These are phyloP conservation scores for Ypsolopha scabrella DNA, from an alignment of 2,888 invertebrate species.

Conservation along the genomic window DNA sequence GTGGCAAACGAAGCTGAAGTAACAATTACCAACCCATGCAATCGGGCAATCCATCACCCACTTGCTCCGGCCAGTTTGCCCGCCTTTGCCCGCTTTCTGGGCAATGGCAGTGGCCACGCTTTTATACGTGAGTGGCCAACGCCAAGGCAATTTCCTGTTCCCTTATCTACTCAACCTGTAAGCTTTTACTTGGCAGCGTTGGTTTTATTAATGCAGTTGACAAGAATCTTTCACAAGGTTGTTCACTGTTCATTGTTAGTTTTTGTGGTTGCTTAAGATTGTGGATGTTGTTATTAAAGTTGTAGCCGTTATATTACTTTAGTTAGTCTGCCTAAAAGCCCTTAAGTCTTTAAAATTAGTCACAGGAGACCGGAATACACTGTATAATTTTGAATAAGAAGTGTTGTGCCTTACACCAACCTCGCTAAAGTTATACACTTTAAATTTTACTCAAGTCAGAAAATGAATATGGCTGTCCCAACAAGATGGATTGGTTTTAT, in stretches of 20 bases:
- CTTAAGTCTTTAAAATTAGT: too few relatives aligned
- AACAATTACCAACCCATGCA: constrained; percentile 67
- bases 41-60: constrained; percentile 61
- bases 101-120: constrained; percentile 45
- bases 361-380: too few relatives aligned
- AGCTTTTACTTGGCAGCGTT: constrained; percentile 49
- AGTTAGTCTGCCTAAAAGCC: too few relatives aligned
- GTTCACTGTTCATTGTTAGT: constrained; percentile 4
- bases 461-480: too few relatives aligned
- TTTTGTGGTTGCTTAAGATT: too few relatives aligned
- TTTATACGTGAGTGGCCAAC: constrained; percentile 19
- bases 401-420: too few relatives aligned
- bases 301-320: too few relatives aligned
- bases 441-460: too few relatives aligned
- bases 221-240: constrained; percentile 40
- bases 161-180: constrained; percentile 51
- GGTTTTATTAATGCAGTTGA: constrained; percentile 60
- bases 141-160: constrained; percentile 63
- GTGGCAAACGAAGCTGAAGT: constrained; percentile 45
- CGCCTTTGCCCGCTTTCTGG: background rate
- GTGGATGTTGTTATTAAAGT: too few relatives aligned
- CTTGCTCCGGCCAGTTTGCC: constrained; percentile 32
- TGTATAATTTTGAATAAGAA: too few relatives aligned
- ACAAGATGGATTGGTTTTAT: too few relatives aligned
- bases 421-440: too few relatives aligned